Percentiles rank a stretch among this genome's conserved stretches.
phyloP scores from a whole-genome alignment of 2,888 invertebrate genomes.

The Saturnia pavonia region DNA sequence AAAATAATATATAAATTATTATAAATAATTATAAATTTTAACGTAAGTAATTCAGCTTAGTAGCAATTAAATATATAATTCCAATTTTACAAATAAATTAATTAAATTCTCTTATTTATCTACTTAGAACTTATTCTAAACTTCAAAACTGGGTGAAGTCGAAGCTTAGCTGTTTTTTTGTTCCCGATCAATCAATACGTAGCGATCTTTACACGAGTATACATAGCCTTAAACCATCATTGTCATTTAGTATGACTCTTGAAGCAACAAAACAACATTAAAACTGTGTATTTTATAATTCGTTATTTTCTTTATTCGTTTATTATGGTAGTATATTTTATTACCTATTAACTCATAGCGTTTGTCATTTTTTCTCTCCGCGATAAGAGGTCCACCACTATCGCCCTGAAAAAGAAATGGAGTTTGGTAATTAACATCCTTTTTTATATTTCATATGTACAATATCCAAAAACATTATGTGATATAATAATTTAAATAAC shows the following conservation, averaged over 20 bases:
- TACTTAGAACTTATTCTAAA: background rate
- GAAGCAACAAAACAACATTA: too few relatives aligned
- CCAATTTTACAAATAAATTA: background rate
- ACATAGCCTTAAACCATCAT: background rate
- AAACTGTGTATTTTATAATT: too few relatives aligned
- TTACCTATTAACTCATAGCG: slow-evolving; percentile 90
- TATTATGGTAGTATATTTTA: too few relatives aligned
- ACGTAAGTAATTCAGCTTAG: too few relatives aligned
- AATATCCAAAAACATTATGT: background rate
- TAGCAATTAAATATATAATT: too few relatives aligned
- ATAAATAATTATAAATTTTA: too few relatives aligned
- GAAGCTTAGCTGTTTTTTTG: background rate
- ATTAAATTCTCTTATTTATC: background rate
- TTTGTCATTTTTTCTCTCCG: slow-evolving; percentile 85
- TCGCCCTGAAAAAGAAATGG: slow-evolving; percentile 84
- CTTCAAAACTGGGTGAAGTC: background rate
- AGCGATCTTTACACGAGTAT: background rate
- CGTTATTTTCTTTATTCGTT: too few relatives aligned
- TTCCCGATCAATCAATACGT: background rate
- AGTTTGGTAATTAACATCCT: background rate
- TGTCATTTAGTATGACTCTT: too few relatives aligned
- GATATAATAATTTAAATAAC: too few relatives aligned
- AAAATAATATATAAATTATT: too few relatives aligned
- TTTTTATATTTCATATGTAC: background rate
- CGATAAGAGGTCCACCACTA: slow-evolving; percentile 90